Conservation (phyloP, 2,888 invertebrate genomes). For the Mythimna albipuncta region DNA sequence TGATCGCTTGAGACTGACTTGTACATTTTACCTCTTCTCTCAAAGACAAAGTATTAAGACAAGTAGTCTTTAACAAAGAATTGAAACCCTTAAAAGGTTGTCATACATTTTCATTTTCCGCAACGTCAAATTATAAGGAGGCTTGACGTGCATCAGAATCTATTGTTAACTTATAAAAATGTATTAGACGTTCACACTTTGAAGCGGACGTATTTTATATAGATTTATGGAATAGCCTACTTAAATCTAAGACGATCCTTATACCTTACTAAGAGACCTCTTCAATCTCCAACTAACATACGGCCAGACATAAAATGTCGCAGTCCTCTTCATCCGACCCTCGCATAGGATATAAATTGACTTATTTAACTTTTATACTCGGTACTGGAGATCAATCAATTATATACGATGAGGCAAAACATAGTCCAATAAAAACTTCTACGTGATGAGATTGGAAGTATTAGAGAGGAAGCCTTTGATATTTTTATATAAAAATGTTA, state of each 20-base stretch:
- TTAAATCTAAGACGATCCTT: slow-evolving; percentile 53
- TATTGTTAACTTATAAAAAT: slow-evolving; percentile 56
- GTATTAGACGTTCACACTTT: slow-evolving; percentile 54
- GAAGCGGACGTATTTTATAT: slow-evolving; percentile 46
- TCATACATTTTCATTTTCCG: slow-evolving; percentile 7
- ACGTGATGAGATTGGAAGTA: slow-evolving; percentile 56
- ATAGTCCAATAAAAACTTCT: slow-evolving; percentile 57
- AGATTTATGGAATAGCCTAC: slow-evolving; percentile 58
- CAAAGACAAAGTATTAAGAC: background rate
- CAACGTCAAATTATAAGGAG: slow-evolving; percentile 26
- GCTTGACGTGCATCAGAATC: slow-evolving; percentile 25
- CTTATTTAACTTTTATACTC: slow-evolving; percentile 60
- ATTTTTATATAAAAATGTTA: slow-evolving; percentile 61
- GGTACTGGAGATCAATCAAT: slow-evolving; percentile 59
- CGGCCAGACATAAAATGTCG: slow-evolving; percentile 52
- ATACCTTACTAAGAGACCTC: slow-evolving; percentile 54
- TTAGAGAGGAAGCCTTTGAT: slow-evolving; percentile 55
- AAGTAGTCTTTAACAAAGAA: background rate
- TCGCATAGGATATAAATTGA: slow-evolving; percentile 63
- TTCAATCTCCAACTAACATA: slow-evolving; percentile 57
- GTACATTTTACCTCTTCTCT: background rate
- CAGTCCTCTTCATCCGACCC: slow-evolving; percentile 50
- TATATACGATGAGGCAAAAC: slow-evolving; percentile 57
- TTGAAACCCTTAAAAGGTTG: slow-evolving; percentile 16
- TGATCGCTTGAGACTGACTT: slow-evolving; percentile 15